Evolutionary conservation across 2,888 invertebrate species (phyloP).

Genomic region (Orthosia gothica): DNA sequence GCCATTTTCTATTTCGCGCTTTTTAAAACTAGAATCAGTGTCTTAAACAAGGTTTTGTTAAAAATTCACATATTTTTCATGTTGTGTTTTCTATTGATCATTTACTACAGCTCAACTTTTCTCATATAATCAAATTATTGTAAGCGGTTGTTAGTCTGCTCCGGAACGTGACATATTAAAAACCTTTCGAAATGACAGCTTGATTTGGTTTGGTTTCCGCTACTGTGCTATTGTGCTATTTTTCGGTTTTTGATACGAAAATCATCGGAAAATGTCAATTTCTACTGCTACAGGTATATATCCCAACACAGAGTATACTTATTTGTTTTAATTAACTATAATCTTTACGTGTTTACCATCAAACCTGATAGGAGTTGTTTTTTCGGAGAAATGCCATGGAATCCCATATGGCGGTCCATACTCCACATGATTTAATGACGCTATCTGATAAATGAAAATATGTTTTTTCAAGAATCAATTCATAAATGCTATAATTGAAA

Average conservation of each 20-base stretch:
- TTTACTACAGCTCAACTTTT: neutral
- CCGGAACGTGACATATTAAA: conserved; percentile 81
- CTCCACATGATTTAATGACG: conserved; percentile 91
- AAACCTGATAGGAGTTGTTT: conserved; percentile 86
- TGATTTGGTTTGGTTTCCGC: conserved; percentile 92
- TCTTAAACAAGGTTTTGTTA: neutral
- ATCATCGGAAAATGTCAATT: conserved; percentile 88
- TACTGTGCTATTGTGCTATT: conserved; percentile 91
- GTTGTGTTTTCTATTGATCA: conserved; percentile 8
- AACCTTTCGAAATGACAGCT: conserved; percentile 90
- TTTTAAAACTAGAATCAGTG: conserved; percentile 16
- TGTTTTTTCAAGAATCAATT: conserved; percentile 72
- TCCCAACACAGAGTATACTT: conserved; percentile 69
- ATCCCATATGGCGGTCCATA: conserved; percentile 91
- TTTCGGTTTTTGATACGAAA: conserved; percentile 87
- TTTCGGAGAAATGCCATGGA: conserved; percentile 91
- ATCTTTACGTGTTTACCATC: conserved; percentile 78
- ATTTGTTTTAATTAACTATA: conserved; percentile 67
- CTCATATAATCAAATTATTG: conserved; percentile 13
- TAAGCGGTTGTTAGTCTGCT: conserved; percentile 49
- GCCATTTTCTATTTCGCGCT: conserved; percentile 60
- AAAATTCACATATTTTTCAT: neutral
- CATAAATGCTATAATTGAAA: conserved; percentile 65
- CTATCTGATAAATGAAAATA: conserved; percentile 81
- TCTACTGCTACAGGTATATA: conserved; percentile 90